Percentiles rank a stretch among this genome's conserved stretches.
Evolutionary conservation across 2,797 vertebrate genomes (phyloP).

Genomic region (Champsocephalus esox): DNA sequence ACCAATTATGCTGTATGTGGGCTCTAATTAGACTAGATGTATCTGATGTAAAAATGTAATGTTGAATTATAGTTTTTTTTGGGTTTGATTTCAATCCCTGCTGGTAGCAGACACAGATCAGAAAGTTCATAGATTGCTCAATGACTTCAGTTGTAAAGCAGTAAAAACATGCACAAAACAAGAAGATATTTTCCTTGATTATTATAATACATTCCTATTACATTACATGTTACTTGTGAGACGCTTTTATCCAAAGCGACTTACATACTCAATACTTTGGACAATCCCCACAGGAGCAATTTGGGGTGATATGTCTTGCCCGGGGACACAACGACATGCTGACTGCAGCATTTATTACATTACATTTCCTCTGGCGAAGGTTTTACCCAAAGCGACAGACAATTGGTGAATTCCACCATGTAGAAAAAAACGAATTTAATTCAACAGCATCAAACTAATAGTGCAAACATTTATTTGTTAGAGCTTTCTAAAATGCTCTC

Average conservation of each 20-base stretch:
- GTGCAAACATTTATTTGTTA: slow-evolving; percentile 9
- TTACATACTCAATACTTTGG: too few relatives aligned
- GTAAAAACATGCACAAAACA: not conserved
- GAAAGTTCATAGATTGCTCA: slow-evolving; percentile 5
- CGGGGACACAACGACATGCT: too few relatives aligned
- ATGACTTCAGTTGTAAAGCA: not conserved
- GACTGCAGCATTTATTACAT: too few relatives aligned
- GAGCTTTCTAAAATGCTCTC: slow-evolving; percentile 1
- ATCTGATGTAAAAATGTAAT: slow-evolving; percentile 5
- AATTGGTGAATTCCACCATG: too few relatives aligned
- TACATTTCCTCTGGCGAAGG: too few relatives aligned
- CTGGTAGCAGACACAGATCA: not conserved
- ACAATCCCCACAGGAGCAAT: too few relatives aligned
- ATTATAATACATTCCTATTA: not conserved
- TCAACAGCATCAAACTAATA: not conserved
- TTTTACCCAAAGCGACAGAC: too few relatives aligned
- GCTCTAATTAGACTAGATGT: not conserved
- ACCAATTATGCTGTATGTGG: not conserved
- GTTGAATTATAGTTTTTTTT: not conserved
- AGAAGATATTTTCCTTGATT: not conserved
- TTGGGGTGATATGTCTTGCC: too few relatives aligned
- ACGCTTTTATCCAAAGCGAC: too few relatives aligned
- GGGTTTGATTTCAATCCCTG: not conserved
- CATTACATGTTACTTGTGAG: too few relatives aligned
- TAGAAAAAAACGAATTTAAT: not conserved